A percentile compares a stretch with the other conserved stretches of the same genome.
Conservation (phyloP, 2,888 invertebrate species). For the Papilio demoleus region DNA sequence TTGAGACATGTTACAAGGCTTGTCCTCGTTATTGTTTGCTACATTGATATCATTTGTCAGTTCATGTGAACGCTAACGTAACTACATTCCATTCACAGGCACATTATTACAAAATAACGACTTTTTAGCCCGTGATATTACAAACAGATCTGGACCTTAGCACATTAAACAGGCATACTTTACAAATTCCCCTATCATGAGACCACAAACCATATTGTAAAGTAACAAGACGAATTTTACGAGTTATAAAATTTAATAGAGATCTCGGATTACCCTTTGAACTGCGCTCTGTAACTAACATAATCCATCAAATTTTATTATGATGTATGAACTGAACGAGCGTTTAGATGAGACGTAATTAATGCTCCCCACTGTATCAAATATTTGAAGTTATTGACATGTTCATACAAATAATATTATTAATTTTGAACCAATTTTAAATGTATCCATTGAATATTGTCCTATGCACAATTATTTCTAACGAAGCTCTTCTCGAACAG, state of each 20-base stretch:
- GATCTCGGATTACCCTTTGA: constrained; percentile 8
- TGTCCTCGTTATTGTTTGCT: not conserved
- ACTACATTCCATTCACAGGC: constrained; percentile 7
- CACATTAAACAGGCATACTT: constrained; percentile 13
- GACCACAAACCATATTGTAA: not conserved
- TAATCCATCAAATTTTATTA: constrained; percentile 14
- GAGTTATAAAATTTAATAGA: constrained; percentile 9
- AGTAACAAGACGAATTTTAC: not conserved
- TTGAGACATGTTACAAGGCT: not conserved
- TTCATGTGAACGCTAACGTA: constrained; percentile 14
- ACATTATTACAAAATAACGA: constrained; percentile 29
- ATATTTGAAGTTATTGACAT: not conserved
- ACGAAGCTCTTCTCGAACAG: not conserved
- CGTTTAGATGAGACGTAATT: not conserved
- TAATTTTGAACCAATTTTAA: too few species aligned
- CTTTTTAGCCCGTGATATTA: constrained; percentile 1
- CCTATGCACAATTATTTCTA: too few species aligned
- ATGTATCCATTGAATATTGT: too few species aligned
- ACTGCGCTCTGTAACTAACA: not conserved
- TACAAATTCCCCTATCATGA: not conserved
- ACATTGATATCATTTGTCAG: not conserved
- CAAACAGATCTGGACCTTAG: constrained; percentile 6
- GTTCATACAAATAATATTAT: not conserved
- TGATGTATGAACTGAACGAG: constrained; percentile 2
- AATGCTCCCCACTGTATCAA: not conserved